Percentiles rank a stretch among this genome's conserved stretches.
phyloP scores from a whole-genome alignment of 1,140 invertebrate species.

The Heliconius congener region DNA sequence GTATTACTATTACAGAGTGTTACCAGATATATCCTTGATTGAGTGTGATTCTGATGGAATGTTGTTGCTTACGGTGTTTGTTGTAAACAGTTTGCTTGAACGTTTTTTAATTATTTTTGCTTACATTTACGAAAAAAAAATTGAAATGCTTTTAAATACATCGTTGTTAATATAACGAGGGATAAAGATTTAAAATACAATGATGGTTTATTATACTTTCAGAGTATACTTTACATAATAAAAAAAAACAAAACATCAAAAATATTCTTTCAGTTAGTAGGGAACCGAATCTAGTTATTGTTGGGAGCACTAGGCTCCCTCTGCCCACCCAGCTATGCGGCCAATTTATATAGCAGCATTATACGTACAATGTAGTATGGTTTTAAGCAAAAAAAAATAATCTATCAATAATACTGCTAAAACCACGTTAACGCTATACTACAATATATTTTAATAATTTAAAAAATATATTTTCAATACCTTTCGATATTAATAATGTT shows the following conservation, averaged over 20 bases:
- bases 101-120: background rate
- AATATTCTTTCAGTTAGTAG: too few relatives aligned
- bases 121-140: too few relatives aligned
- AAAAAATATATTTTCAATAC: background rate
- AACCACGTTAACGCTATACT: background rate
- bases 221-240: too few relatives aligned
- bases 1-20: slow-evolving; percentile 45
- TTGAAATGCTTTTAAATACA: background rate
- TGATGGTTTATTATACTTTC: too few relatives aligned
- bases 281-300: too few relatives aligned
- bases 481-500: background rate
- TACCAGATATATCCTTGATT: slow-evolving; percentile 34
- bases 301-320: too few relatives aligned
- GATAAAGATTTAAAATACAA: too few relatives aligned
- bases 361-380: too few relatives aligned
- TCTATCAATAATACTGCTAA: background rate
- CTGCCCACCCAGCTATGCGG: too few relatives aligned
- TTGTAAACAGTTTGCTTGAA: background rate
- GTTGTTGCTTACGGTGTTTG: background rate
- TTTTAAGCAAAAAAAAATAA: too few relatives aligned
- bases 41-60: slow-evolving; percentile 15
- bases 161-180: background rate
- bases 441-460: background rate
- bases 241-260: too few relatives aligned
- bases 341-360: too few relatives aligned